These are phyloP conservation scores for Drosophila varians DNA, from an alignment of 1,140 invertebrate genomes.

Conservation along the genomic window DNA sequence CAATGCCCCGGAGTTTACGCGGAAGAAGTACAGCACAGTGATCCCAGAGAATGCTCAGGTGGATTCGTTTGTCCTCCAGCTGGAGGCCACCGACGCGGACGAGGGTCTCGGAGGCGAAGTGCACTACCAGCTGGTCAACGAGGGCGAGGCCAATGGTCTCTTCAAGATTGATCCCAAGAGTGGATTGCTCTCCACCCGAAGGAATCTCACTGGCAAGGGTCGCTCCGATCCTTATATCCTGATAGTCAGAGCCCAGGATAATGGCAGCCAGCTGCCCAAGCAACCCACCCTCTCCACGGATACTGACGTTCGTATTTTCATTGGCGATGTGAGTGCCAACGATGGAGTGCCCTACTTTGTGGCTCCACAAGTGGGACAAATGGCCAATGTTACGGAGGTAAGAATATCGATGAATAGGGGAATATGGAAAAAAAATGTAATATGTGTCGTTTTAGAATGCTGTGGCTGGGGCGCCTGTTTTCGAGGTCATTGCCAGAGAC, in stretches of 20 bases:
- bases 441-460: constrained; percentile 85
- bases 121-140: constrained; percentile 88
- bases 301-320: constrained; percentile 87
- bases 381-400: constrained; percentile 88
- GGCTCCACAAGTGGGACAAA: constrained; percentile 88
- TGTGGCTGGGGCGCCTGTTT: constrained; percentile 89
- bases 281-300: constrained; percentile 85
- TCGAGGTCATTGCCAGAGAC: constrained; percentile 91
- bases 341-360: constrained; percentile 92
- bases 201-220: constrained; percentile 88
- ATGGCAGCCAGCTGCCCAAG: constrained; percentile 86
- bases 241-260: constrained; percentile 88
- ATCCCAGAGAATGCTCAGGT: constrained; percentile 89
- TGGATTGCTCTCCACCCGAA: constrained; percentile 88
- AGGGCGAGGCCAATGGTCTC: constrained; percentile 88
- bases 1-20: constrained; percentile 86
- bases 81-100: constrained; percentile 92
- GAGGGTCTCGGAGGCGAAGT: constrained; percentile 88
- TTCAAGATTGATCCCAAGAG: constrained; percentile 88
- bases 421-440: not conserved
- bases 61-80: constrained; percentile 88
- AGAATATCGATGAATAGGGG: no score
- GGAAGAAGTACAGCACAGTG: constrained; percentile 84
- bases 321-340: constrained; percentile 92
- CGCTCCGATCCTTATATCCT: constrained; percentile 90